Conservation (phyloP, 1,140 invertebrate species). For the Drosophila tsacasi region DNA sequence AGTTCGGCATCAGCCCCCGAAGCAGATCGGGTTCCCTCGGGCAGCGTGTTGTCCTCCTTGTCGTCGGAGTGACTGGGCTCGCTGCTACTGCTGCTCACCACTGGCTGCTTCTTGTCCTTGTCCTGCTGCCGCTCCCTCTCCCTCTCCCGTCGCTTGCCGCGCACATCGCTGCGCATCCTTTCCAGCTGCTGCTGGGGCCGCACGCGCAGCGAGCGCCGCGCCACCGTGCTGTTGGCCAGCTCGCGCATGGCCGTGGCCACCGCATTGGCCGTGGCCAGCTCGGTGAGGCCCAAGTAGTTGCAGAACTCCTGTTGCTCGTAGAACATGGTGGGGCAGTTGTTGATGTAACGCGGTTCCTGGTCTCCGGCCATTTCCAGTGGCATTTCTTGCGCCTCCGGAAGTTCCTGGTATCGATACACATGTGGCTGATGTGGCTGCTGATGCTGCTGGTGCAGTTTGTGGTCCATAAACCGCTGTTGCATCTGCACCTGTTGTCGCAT, state of each 20-base stretch:
- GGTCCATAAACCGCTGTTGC: slow-evolving; percentile 22
- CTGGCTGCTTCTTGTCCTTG: slow-evolving; percentile 9
- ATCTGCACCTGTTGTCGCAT: slow-evolving; percentile 40
- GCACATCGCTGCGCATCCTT: slow-evolving; percentile 67
- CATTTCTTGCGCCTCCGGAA: slow-evolving; percentile 18
- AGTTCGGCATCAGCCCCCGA: neutral
- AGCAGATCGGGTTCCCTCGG: neutral
- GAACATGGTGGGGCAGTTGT: slow-evolving; percentile 48
- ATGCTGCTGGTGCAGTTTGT: slow-evolving; percentile 13
- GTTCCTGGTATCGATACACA: slow-evolving; percentile 20
- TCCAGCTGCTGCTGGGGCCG: slow-evolving; percentile 68
- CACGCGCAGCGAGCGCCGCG: slow-evolving; percentile 70
- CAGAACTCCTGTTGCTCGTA: slow-evolving; percentile 82
- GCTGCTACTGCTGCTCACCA: slow-evolving; percentile 12
- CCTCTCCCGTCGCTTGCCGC: slow-evolving; percentile 35
- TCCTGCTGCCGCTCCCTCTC: slow-evolving; percentile 35
- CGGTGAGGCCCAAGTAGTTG: slow-evolving; percentile 78
- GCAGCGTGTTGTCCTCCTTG: slow-evolving; percentile 7
- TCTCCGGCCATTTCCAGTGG: neutral
- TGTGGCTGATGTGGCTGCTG: slow-evolving; percentile 3
- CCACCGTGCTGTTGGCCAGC: slow-evolving; percentile 70
- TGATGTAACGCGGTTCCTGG: slow-evolving; percentile 2
- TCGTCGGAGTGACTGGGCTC: slow-evolving; percentile 22
- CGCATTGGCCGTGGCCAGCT: slow-evolving; percentile 72
- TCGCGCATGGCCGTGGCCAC: slow-evolving; percentile 74